phyloP scores from a whole-genome alignment of 2,113 vertebrate genomes.

The Probosciger aterrimus region DNA sequence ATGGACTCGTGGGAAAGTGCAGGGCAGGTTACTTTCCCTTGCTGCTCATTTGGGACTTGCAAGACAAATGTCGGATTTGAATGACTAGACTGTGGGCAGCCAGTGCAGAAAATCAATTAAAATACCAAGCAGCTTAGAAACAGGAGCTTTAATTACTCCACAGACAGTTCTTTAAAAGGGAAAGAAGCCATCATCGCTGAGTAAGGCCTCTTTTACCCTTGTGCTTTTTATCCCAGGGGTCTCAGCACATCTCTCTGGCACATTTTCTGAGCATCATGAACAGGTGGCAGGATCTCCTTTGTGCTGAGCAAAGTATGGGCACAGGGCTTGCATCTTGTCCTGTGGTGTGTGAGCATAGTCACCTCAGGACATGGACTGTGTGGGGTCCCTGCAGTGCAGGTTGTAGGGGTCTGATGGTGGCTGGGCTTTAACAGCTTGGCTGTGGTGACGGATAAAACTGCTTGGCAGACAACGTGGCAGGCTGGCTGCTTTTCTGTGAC shows the following conservation, averaged over 20 bases:
- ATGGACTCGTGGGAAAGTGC: accelerated
- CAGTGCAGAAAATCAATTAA: constrained; percentile 63
- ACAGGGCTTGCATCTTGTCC: accelerated
- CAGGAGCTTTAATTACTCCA: constrained; percentile 51
- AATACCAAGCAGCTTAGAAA: constrained; percentile 58
- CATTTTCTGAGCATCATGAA: accelerated
- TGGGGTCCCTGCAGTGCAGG: accelerated
- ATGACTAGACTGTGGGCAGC: constrained; percentile 31
- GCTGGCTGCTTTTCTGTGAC: neutral
- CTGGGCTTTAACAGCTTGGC: neutral
- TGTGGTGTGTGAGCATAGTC: neutral
- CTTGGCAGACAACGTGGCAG: neutral
- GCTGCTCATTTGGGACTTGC: neutral
- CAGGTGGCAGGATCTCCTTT: neutral
- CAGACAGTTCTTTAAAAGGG: constrained; percentile 12
- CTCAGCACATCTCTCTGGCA: neutral
- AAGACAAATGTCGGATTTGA: neutral
- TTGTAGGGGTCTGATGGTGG: neutral
- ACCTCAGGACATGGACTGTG: accelerated
- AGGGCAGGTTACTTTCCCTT: neutral
- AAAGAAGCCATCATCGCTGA: neutral
- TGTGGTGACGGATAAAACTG: neutral
- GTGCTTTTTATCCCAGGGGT: neutral
- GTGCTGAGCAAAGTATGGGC: neutral
- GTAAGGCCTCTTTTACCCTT: neutral